Percentiles rank a stretch among this genome's conserved stretches.
Conservation (phyloP, 2,113 vertebrate genomes). For the Chaetura pelagica region DNA sequence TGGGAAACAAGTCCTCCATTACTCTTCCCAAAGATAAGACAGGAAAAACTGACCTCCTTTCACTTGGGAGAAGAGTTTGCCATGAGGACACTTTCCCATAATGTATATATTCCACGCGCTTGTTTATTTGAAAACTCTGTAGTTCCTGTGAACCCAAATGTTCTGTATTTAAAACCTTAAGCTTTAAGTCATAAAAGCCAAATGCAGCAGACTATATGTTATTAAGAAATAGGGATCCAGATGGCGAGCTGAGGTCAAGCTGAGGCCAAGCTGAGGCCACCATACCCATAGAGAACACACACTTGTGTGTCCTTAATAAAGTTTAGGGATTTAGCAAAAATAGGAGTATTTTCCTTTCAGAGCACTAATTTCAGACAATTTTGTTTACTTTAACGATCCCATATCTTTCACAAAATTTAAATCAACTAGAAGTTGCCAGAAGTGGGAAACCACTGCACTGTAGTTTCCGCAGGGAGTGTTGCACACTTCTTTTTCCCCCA, state of each 20-base stretch:
- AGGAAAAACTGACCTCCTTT: background rate
- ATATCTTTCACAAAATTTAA: background rate
- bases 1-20: background rate
- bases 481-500: background rate
- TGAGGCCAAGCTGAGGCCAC: background rate
- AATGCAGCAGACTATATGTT: background rate
- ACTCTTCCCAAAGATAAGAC: background rate
- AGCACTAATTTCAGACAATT: background rate
- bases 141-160: background rate
- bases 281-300: background rate
- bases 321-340: background rate
- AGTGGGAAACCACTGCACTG: background rate
- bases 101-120: background rate
- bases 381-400: background rate
- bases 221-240: conserved; percentile 3
- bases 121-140: background rate
- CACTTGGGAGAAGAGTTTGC: background rate
- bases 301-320: background rate
- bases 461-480: background rate
- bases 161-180: conserved; percentile 2
- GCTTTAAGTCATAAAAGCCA: background rate
- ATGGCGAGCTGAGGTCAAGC: background rate
- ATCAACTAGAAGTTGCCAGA: background rate
- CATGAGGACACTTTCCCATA: background rate
- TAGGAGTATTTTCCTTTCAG: background rate